A percentile compares a stretch with the other conserved stretches of the same genome.
Conservation (phyloP, 2,888 invertebrate genomes). For the Rugalucina vietnamica region DNA sequence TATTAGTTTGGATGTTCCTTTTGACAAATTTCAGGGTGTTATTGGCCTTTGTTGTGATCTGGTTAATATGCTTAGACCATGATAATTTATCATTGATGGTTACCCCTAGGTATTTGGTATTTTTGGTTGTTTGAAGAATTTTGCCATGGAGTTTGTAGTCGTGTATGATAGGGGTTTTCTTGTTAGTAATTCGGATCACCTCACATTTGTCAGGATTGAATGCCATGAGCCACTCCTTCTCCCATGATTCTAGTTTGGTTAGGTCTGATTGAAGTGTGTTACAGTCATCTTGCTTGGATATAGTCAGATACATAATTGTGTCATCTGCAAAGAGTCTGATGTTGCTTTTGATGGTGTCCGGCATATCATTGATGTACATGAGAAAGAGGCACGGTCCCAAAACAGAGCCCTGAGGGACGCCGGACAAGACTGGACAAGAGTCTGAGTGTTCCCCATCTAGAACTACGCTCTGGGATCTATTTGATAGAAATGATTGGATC, state of each 20-base stretch:
- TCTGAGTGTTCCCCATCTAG: not conserved
- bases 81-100: not conserved
- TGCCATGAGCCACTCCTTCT: not conserved
- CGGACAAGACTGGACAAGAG: not conserved
- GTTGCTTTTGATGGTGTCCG: not conserved
- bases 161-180: not conserved
- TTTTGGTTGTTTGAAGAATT: not conserved
- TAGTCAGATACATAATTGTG: not conserved
- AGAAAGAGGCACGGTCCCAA: not conserved
- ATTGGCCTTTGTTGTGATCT: too few species aligned
- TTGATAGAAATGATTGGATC: not conserved
- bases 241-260: not conserved
- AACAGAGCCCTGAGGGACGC: not conserved
- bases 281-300: not conserved
- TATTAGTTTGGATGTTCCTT: too few species aligned
- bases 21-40: too few species aligned
- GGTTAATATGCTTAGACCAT: too few species aligned
- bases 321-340: not conserved
- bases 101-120: not conserved
- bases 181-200: not conserved
- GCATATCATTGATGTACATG: not conserved
- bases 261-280: not conserved
- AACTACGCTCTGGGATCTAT: not conserved
- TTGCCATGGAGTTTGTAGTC: not conserved
- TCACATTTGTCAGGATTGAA: not conserved